Evolutionary conservation across 2,113 vertebrate genomes (phyloP).

Genomic region (Sinocyclocheilus maitianheensis): DNA sequence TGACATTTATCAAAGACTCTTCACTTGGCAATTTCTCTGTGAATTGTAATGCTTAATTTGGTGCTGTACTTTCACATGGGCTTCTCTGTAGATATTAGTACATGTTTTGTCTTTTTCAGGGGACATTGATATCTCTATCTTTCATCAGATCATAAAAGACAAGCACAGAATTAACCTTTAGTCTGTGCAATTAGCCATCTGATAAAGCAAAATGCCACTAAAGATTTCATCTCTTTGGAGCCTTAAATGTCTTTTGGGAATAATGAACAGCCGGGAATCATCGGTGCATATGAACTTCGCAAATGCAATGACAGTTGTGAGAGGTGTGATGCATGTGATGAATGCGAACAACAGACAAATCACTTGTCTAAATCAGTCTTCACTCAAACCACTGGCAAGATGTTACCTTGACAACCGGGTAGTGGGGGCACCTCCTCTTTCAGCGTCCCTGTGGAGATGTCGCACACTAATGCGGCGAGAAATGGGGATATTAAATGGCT

Average conservation of each 20-base stretch:
- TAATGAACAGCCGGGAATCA: slow-evolving; percentile 3
- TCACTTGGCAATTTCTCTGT: background rate
- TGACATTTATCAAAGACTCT: slow-evolving; percentile 22
- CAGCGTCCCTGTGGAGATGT: slow-evolving; percentile 66
- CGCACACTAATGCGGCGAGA: slow-evolving; percentile 72
- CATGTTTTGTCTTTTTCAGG: slow-evolving; percentile 5
- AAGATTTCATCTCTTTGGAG: background rate
- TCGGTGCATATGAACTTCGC: background rate
- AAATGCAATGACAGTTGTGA: background rate
- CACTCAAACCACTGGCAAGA: slow-evolving; percentile 62
- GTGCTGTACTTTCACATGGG: background rate
- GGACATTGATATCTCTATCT: background rate
- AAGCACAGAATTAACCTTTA: slow-evolving; percentile 14
- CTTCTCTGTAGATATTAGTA: slow-evolving; percentile 9
- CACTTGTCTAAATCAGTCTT: slow-evolving; percentile 61
- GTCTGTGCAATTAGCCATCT: background rate
- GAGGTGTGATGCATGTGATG: slow-evolving; percentile 16
- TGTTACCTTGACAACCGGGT: slow-evolving; percentile 74
- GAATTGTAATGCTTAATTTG: slow-evolving; percentile 12
- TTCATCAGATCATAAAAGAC: slow-evolving; percentile 5
- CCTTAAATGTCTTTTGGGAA: background rate
- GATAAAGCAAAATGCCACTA: slow-evolving; percentile 7
- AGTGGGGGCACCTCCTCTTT: slow-evolving; percentile 63
- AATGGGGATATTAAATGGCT: slow-evolving; percentile 68
- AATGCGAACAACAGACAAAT: slow-evolving; percentile 62